These are phyloP conservation scores for Garra rufa DNA, from an alignment of 2,113 vertebrate species.

Conservation along the genomic window DNA sequence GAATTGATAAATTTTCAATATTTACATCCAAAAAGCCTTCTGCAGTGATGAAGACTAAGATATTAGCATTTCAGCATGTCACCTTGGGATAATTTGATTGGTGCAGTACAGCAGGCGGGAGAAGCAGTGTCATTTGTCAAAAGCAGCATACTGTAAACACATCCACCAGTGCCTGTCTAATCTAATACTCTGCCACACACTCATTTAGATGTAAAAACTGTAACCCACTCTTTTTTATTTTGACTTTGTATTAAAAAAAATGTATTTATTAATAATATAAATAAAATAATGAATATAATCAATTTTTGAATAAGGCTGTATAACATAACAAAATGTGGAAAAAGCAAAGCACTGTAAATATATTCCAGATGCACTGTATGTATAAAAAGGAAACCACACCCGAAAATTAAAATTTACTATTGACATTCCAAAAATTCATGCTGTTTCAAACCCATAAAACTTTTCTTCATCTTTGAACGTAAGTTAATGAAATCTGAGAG, in stretches of 20 bases:
- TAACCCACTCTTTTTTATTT: neutral
- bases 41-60: neutral
- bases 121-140: slow-evolving; percentile 33
- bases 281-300: no score
- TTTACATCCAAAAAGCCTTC: neutral
- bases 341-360: no score
- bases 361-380: no score
- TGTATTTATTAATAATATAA: no score
- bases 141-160: neutral
- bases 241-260: neutral
- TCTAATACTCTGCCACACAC: neutral
- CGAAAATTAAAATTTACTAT: no score
- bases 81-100: slow-evolving; percentile 42
- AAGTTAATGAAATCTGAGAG: no score
- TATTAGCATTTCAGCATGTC: slow-evolving; percentile 32
- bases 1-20: neutral
- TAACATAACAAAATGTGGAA: no score
- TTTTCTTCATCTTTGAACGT: no score
- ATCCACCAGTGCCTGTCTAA: slow-evolving; percentile 11
- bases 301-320: no score
- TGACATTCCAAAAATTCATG: no score
- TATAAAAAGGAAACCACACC: no score
- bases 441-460: no score
- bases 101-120: slow-evolving; percentile 3
- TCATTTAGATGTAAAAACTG: neutral